These are phyloP conservation scores for Mormyrus iriodes DNA, from an alignment of 2,113 vertebrate genomes.

Conservation along the genomic window DNA sequence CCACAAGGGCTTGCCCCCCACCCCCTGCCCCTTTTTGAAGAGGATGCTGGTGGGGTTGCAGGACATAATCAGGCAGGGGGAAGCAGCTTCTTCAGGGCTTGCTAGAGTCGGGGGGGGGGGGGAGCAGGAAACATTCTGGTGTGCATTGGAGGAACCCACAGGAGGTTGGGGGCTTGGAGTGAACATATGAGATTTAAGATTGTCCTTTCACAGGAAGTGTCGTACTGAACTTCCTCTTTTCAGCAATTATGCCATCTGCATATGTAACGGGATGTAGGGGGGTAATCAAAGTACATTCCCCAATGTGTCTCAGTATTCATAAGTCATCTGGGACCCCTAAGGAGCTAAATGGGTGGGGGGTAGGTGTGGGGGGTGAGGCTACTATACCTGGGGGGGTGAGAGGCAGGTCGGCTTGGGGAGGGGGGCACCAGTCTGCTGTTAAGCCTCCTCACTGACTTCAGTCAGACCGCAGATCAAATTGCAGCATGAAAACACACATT, in stretches of 20 bases:
- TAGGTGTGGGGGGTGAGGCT: not conserved
- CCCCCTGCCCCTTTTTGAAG: not conserved
- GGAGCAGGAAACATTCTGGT: not conserved
- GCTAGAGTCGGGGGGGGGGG: not conserved
- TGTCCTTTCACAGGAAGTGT: not conserved
- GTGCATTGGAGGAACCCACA: not conserved
- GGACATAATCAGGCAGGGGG: not conserved
- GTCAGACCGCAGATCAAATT: not conserved
- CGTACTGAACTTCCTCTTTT: not conserved
- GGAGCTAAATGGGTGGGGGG: not conserved
- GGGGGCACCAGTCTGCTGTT: not conserved
- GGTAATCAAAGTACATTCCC: not conserved
- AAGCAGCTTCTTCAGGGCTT: not conserved
- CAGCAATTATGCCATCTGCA: not conserved
- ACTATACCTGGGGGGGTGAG: not conserved
- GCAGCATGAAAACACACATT: not conserved
- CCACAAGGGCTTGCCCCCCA: constrained; percentile 5
- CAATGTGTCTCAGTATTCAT: no score
- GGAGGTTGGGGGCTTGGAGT: not conserved
- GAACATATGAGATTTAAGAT: not conserved
- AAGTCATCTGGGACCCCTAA: not conserved
- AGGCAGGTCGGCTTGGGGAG: not conserved
- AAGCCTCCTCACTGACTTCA: not conserved
- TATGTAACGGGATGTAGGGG: not conserved
- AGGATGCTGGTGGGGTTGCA: not conserved